A percentile compares a stretch with the other conserved stretches of the same genome.
phyloP scores from a whole-genome alignment of 1,140 invertebrate genomes.

The Drosophila pruinosa region DNA sequence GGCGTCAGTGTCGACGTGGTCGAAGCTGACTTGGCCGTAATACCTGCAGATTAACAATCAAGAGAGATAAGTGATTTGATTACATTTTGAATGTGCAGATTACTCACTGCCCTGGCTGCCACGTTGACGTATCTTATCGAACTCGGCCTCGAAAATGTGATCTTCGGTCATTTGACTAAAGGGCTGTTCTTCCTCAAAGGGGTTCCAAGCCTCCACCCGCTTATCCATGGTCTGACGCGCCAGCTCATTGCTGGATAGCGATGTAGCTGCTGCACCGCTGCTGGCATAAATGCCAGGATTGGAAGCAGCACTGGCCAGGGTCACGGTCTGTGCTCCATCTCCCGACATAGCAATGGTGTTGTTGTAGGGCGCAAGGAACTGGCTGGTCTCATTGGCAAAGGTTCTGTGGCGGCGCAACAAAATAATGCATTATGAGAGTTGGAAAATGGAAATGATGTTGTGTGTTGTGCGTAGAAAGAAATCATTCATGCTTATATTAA shows the following conservation, averaged over 20 bases:
- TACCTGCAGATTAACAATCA: constrained; percentile 47
- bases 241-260: constrained; percentile 71
- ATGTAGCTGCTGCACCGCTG: constrained; percentile 42
- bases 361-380: constrained; percentile 90
- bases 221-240: constrained; percentile 60
- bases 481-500: not conserved
- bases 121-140: constrained; percentile 91
- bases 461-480: not conserved
- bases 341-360: constrained; percentile 59
- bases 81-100: not conserved
- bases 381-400: constrained; percentile 89
- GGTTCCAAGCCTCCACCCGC: constrained; percentile 89
- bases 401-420: constrained; percentile 83
- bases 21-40: constrained; percentile 79
- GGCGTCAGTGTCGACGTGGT: constrained; percentile 79
- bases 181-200: constrained; percentile 90
- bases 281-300: constrained; percentile 69
- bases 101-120: constrained; percentile 90
- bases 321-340: constrained; percentile 52
- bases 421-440: constrained; percentile 36
- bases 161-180: constrained; percentile 92
- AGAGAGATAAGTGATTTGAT: not conserved
- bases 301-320: constrained; percentile 58
- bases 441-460: constrained; percentile 17
- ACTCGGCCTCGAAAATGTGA: constrained; percentile 93